phyloP scores from a whole-genome alignment of 2,113 vertebrate genomes.

The Apodemus speciosus region DNA sequence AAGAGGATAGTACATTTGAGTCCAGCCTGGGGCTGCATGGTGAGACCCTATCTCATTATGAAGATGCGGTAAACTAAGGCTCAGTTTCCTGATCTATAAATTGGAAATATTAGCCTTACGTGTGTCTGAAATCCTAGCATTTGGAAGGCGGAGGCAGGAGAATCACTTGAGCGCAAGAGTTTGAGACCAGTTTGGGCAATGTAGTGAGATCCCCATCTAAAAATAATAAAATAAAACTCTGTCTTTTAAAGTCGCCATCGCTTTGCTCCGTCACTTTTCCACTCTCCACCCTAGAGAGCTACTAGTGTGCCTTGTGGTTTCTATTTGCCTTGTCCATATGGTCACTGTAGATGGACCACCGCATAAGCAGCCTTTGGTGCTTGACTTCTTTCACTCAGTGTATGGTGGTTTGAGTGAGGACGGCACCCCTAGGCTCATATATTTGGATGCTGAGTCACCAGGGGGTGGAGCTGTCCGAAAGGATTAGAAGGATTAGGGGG shows the following conservation, averaged over 20 bases:
- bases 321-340: background rate
- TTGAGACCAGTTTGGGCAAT: background rate
- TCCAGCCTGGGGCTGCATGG: background rate
- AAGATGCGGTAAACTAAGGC: background rate
- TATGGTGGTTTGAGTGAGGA: background rate
- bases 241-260: background rate
- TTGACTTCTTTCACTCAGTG: background rate
- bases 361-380: background rate
- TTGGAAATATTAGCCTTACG: background rate
- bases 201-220: background rate
- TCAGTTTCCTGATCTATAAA: constrained; percentile 26
- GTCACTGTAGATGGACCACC: background rate
- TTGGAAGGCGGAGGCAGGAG: background rate
- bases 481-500: background rate
- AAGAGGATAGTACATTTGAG: background rate
- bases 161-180: background rate
- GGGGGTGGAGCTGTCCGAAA: background rate
- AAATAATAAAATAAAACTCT: background rate
- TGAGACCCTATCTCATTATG: background rate
- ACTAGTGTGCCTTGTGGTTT: background rate
- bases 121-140: background rate
- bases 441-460: too few relatives aligned
- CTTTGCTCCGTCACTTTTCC: background rate
- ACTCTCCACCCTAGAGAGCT: background rate
- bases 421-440: background rate